Base-by-base conservation (phyloP, 1,140 invertebrate species). In the Conopomorpha cramerella region DNA sequence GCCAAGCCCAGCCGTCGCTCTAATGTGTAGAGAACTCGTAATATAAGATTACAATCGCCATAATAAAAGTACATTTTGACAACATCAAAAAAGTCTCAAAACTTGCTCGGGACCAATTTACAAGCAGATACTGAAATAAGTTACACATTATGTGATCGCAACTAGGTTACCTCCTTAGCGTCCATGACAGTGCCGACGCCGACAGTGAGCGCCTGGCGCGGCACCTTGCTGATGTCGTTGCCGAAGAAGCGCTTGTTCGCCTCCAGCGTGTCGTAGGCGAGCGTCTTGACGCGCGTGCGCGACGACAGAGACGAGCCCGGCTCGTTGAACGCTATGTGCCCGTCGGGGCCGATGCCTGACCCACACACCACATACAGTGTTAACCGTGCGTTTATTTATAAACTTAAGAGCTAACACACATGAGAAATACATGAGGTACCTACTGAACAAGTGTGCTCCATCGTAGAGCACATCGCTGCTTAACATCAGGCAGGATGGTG, bases 181-280 rank as follows among this genome's bases (percentile, higher is more conserved):
- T 98, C 96, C 96, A 99, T 98, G 1, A 99, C 95, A 31, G 97
- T 99, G 15, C 92, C 96, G 25, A 99, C 96, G 16, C 97, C 97
- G 41, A 99, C 97, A 30, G 97, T 99, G 12, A 99, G 76, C 14
- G 97, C 96, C 74, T 93, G 86, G 48, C 90, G 92, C 18, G 95
- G 95, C 17, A 97, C 95, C 81, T 95, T 90, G 36, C 67, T 82
- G 34, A 98, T 86, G 70, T 99, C 95, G 65, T 97, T 95, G 41
- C 86, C 91, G 74, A 99, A 99, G 78, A 99, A 99, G 36, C 96
- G 82, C 10, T 96, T 94, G 80, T 99, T 99, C 3, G 96, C 96
- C 57, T 93, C 86, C 30, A 99, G 86, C 10, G 97, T 99, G 70
- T 99, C 97, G 63, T 95, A 87, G 17, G 95, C 94, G 10, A 99